phyloP scores from a whole-genome alignment of 2,888 invertebrate species.

The Criorhina ranunculi region DNA sequence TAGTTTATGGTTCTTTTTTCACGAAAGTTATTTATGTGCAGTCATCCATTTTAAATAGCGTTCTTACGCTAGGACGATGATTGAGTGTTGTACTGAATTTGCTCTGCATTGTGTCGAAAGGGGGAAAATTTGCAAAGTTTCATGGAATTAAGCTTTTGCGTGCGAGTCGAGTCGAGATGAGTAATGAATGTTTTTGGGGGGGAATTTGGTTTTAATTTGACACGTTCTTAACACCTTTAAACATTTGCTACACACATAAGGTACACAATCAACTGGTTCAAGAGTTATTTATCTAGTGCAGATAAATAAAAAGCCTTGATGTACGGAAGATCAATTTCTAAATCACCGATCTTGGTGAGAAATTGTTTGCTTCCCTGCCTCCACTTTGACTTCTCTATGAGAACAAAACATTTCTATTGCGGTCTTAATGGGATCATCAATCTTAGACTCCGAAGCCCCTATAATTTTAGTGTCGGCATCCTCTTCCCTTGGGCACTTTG shows the following conservation, averaged over 20 bases:
- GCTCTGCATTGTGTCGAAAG: conserved; percentile 61
- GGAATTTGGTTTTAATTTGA: conserved; percentile 27
- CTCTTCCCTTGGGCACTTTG: conserved; percentile 17
- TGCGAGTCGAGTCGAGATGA: no score
- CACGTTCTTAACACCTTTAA: conserved; percentile 17
- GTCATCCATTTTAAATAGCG: conserved; percentile 76
- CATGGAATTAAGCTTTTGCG: conserved; percentile 63
- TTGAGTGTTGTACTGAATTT: conserved; percentile 74
- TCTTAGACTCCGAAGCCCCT: background rate
- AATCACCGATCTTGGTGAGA: no score
- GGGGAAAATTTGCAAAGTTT: conserved; percentile 69
- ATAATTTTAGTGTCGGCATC: background rate
- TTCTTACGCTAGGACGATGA: conserved; percentile 74
- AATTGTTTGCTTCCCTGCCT: no score
- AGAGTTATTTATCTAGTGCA: no score
- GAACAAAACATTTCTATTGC: background rate
- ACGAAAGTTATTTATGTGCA: conserved; percentile 76
- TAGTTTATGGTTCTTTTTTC: conserved; percentile 70
- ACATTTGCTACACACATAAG: no score
- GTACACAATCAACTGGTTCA: no score
- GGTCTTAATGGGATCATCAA: background rate
- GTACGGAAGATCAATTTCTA: no score
- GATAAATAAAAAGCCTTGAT: no score
- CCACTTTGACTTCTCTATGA: no score
- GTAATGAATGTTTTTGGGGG: conserved; percentile 56